These are phyloP conservation scores for Entomobrya proxima DNA, from an alignment of 2,888 invertebrate genomes.

Conservation along the genomic window DNA sequence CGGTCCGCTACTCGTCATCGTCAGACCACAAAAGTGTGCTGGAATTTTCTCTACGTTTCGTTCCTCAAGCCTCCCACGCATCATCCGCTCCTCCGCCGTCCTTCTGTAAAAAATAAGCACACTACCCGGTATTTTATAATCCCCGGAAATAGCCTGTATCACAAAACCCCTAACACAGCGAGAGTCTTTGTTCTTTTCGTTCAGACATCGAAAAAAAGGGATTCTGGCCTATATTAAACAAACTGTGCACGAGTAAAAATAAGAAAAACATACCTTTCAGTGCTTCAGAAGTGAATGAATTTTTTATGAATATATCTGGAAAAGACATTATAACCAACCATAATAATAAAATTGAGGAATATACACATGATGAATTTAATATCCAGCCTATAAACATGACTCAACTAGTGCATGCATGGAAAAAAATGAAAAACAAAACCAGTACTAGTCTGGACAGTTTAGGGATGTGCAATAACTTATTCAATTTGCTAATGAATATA, in stretches of 20 bases:
- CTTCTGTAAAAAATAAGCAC: too few relatives aligned
- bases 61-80: too few relatives aligned
- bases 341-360: background rate
- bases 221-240: background rate
- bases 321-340: background rate
- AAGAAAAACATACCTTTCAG: background rate
- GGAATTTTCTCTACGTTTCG: too few relatives aligned
- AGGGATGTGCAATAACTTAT: background rate
- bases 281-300: background rate
- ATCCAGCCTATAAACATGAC: too few relatives aligned
- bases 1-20: too few relatives aligned
- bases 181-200: too few relatives aligned
- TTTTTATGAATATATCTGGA: background rate
- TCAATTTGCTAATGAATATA: background rate
- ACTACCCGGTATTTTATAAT: too few relatives aligned
- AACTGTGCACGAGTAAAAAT: background rate
- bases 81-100: too few relatives aligned
- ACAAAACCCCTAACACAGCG: too few relatives aligned
- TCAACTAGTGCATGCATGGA: background rate
- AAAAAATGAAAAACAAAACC: conserved; percentile 15
- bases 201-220: background rate
- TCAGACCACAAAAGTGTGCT: too few relatives aligned
- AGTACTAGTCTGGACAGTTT: background rate
- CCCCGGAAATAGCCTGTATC: too few relatives aligned
- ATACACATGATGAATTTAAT: too few relatives aligned